Evolutionary conservation across 2,113 vertebrate genomes (phyloP).

Genomic region (Anolis carolinensis): DNA sequence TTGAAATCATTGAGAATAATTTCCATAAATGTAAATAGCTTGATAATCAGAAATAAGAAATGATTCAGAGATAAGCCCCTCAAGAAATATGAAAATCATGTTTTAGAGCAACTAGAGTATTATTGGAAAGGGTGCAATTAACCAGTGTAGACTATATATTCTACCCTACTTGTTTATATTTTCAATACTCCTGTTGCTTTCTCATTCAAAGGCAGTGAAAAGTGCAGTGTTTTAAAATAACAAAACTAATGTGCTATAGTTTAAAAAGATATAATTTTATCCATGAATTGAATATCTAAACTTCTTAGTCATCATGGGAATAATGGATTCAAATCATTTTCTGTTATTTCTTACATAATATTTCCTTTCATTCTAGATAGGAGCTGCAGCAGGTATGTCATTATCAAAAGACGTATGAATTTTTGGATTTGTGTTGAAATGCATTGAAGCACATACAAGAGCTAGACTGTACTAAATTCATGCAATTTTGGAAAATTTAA

Average conservation of each 20-base stretch:
- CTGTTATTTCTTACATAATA: not conserved
- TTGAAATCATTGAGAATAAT: not conserved
- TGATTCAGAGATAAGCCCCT: not conserved
- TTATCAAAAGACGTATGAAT: constrained; percentile 27
- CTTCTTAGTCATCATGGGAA: not conserved
- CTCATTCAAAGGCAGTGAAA: not conserved
- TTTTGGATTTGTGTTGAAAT: not conserved
- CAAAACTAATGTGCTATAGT: constrained; percentile 2
- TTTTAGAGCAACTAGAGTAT: not conserved
- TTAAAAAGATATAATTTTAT: not conserved
- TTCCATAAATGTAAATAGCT: not conserved
- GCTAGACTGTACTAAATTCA: not conserved
- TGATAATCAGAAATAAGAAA: not conserved
- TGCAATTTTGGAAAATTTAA: no score
- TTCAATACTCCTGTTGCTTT: not conserved
- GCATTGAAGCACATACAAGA: constrained; percentile 26
- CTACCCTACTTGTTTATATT: not conserved
- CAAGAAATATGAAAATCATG: not conserved
- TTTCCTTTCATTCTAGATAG: constrained; percentile 55
- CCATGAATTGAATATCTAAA: not conserved
- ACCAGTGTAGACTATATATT: not conserved
- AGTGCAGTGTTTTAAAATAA: not conserved
- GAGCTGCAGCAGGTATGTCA: constrained; percentile 55
- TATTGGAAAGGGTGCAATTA: not conserved
- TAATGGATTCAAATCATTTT: not conserved